These are phyloP conservation scores for Bilobella aurantiaca DNA, from an alignment of 1,140 invertebrate species.

Conservation along the genomic window DNA sequence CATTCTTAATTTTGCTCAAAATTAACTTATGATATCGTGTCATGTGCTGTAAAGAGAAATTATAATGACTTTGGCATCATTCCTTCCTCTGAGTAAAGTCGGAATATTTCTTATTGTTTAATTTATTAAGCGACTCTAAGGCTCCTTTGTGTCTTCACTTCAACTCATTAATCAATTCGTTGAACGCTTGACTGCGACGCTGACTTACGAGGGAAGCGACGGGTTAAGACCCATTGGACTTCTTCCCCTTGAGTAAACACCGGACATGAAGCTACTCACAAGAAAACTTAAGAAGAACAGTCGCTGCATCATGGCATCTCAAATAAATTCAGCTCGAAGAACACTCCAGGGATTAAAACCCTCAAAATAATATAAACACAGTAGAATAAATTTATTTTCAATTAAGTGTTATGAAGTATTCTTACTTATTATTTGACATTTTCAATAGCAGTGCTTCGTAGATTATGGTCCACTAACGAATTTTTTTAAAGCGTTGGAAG, in stretches of 20 bases:
- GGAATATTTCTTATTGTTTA: background rate
- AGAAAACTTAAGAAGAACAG: background rate
- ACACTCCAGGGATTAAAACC: too few species aligned
- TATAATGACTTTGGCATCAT: background rate
- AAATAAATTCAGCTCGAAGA: background rate
- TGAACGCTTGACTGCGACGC: background rate
- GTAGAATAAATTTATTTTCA: too few species aligned
- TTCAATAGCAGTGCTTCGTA: background rate
- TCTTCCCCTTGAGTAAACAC: conserved; percentile 5
- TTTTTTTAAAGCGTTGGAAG: too few species aligned
- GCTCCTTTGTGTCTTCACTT: background rate
- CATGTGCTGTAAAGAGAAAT: background rate
- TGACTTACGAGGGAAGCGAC: background rate
- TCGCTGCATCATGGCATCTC: background rate
- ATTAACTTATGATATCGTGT: background rate
- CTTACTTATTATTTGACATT: too few species aligned
- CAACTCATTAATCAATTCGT: background rate
- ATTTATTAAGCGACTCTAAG: background rate
- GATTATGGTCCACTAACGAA: too few species aligned
- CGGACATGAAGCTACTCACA: background rate
- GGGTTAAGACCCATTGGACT: background rate
- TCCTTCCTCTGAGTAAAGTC: background rate
- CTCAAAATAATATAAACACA: too few species aligned
- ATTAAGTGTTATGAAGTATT: too few species aligned
- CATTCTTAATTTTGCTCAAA: background rate